Evolutionary conservation across 2,797 vertebrate species (phyloP).

Genomic region (Pseudochirops corinnae): DNA sequence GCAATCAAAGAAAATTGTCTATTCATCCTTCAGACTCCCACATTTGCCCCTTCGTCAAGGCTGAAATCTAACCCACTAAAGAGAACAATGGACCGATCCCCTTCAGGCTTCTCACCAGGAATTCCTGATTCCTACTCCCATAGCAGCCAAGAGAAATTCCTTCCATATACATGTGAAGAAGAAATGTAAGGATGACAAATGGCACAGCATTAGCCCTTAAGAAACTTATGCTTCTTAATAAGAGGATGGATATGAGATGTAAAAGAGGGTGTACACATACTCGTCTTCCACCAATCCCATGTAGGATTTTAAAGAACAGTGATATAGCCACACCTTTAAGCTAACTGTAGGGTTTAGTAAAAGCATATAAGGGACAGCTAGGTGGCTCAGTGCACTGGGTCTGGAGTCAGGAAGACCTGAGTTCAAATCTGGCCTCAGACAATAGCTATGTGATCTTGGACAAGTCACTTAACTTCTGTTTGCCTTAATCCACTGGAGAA

Average conservation of each 20-base stretch:
- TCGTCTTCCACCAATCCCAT: background rate
- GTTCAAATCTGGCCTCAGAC: too few relatives aligned
- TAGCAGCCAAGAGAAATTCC: background rate
- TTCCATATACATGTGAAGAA: background rate
- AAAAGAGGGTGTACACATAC: background rate
- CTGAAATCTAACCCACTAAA: background rate
- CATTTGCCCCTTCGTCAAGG: background rate
- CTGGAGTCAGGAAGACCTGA: too few relatives aligned
- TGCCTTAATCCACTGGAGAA: too few relatives aligned
- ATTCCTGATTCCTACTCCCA: background rate
- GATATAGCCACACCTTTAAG: background rate
- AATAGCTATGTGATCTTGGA: too few relatives aligned
- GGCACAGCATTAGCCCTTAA: background rate
- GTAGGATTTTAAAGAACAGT: background rate
- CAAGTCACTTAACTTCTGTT: too few relatives aligned
- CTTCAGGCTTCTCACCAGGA: background rate
- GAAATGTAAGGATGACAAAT: background rate
- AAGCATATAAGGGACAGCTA: background rate
- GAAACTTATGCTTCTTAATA: background rate
- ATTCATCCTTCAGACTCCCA: background rate
- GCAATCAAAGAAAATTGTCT: background rate
- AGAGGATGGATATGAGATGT: background rate
- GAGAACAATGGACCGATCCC: background rate
- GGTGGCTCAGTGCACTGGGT: too few relatives aligned
- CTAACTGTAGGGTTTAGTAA: background rate